phyloP scores from a whole-genome alignment of 2,113 vertebrate species.

The Taurulus bubalis region DNA sequence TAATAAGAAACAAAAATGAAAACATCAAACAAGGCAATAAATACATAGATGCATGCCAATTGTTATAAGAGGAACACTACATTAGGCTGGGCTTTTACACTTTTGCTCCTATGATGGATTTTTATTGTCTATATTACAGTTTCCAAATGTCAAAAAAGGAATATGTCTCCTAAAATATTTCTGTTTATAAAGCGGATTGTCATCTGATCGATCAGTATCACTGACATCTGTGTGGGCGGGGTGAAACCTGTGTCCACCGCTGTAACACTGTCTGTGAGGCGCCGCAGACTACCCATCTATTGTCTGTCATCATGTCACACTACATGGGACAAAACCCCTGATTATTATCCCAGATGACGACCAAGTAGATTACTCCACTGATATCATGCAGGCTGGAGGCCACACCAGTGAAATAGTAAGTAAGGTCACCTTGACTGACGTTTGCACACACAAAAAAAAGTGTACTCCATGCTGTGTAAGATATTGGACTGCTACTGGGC shows the following conservation, averaged over 20 bases:
- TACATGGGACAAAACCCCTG: slow-evolving; percentile 49
- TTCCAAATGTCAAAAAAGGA: neutral
- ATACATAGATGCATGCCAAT: neutral
- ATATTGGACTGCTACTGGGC: slow-evolving; percentile 83
- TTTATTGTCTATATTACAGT: neutral
- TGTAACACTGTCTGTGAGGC: slow-evolving; percentile 38
- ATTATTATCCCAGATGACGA: slow-evolving; percentile 59
- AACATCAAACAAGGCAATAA: neutral
- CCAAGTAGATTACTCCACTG: slow-evolving; percentile 57
- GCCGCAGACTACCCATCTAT: slow-evolving; percentile 36
- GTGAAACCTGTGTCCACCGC: slow-evolving; percentile 35
- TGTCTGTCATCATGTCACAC: slow-evolving; percentile 56
- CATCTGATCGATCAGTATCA: slow-evolving; percentile 11
- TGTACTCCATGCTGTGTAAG: slow-evolving; percentile 77
- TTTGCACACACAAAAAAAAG: slow-evolving; percentile 62
- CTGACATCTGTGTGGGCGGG: slow-evolving; percentile 20
- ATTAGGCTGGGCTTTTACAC: neutral
- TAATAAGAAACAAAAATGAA: neutral
- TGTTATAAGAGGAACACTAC: neutral
- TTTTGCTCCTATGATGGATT: neutral
- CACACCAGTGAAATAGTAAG: slow-evolving; percentile 75
- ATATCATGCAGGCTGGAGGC: slow-evolving; percentile 69
- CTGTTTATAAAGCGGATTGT: neutral
- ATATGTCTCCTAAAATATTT: neutral
- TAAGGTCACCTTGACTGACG: slow-evolving; percentile 82